Evolutionary conservation across 2,888 invertebrate genomes (phyloP).

Genomic region (Clitarchus hookeri): DNA sequence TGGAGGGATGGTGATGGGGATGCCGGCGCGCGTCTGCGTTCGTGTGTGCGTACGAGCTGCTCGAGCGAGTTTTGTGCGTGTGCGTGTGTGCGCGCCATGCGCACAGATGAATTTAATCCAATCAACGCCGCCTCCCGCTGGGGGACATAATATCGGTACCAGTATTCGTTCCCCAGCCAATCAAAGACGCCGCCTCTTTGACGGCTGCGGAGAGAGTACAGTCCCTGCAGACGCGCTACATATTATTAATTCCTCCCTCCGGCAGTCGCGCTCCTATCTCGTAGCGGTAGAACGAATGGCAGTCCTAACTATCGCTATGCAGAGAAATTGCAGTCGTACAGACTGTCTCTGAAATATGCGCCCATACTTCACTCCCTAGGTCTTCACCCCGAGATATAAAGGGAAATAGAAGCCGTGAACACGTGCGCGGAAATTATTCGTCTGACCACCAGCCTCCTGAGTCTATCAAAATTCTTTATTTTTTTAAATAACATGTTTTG

Average conservation of each 20-base stretch:
- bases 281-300: background rate
- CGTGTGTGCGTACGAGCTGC: background rate
- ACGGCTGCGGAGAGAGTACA: background rate
- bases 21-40: background rate
- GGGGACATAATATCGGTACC: slow-evolving; percentile 14
- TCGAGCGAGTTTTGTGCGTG: slow-evolving; percentile 6
- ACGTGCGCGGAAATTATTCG: too few species aligned
- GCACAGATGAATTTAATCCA: slow-evolving; percentile 3
- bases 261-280: background rate
- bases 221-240: background rate
- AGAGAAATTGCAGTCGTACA: background rate
- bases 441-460: too few species aligned
- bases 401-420: too few species aligned
- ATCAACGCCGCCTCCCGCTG: slow-evolving; percentile 14
- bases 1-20: background rate
- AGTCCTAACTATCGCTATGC: too few species aligned
- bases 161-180: background rate
- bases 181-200: slow-evolving; percentile 9
- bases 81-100: background rate
- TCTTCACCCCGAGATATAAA: too few species aligned
- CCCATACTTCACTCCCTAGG: too few species aligned
- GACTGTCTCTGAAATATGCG: background rate
- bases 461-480: too few species aligned
- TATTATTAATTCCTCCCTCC: background rate
- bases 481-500: too few species aligned